Base-by-base conservation (phyloP, 2,113 vertebrate species). In the Eudyptes chrysolophus region DNA sequence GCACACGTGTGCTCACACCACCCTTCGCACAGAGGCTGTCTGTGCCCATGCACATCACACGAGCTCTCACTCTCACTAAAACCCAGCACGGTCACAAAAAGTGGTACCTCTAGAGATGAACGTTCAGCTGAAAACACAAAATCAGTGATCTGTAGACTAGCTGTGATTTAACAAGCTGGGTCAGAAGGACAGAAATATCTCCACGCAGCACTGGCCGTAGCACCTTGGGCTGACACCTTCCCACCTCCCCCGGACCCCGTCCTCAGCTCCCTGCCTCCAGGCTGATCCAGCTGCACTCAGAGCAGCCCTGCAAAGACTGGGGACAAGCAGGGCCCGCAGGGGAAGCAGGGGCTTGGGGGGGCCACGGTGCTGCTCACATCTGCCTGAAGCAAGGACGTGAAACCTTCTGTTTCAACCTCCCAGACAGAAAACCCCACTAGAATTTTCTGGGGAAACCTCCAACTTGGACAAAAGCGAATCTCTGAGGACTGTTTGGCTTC, bases 11-110 rank as follows among this genome's bases (percentile, higher is more conserved):
- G 74, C 48, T 75, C 42, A 58, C 42, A 5, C 24, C 5, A 5
- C 44, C 38, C 58, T 38, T 32, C 15, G 3, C 48, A 4, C 0
- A 1, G 48, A 1, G 0, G 19, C n/a, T 55, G 51, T 3, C 42
- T 18, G 70, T 22, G 3, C 36, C 20, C 0, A 0, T 8, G 17
- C 2, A 2, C 27, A 1, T 48, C 7, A 6, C 58, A 7, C 2
- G 8, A 42, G 22, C 49, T 66, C 46, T 10, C 79, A 21, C 49
- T 66, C 46, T 10, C 79, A 29, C 42, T 12, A 36, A 79, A 18
- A 46, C 34, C 64, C 25, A 36, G 13, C 82, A 16, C 0, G 1
- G 29, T 2, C 65, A 48, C 30, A 16, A 48, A 48, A 36, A 51
- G 15, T 10, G 8, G 38, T 40, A 51, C 54, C 15, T 61, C 66